Conservation (phyloP, 35 echinoderm and acorn worm genomes). For the Hemicentrotus pulcherrimus region DNA sequence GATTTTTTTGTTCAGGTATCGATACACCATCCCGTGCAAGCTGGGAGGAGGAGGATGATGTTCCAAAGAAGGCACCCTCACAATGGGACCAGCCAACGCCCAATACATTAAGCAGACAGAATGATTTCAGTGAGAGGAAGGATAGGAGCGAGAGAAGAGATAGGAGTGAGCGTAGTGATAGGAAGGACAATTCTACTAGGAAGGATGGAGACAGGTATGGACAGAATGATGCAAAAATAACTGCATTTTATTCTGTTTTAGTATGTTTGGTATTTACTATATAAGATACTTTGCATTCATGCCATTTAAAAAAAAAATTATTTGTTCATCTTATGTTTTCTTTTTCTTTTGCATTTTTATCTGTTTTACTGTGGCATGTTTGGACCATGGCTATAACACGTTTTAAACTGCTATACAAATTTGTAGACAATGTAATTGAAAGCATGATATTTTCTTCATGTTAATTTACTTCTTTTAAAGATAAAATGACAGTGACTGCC, state of each 20-base stretch:
- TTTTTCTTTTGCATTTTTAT: too few relatives aligned
- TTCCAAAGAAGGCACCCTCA: slow-evolving; percentile 60
- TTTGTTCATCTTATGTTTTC: too few relatives aligned
- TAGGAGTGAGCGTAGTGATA: slow-evolving; percentile 50
- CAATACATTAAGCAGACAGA: not conserved
- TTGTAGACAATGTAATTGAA: too few relatives aligned
- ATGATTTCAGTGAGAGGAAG: slow-evolving; percentile 40
- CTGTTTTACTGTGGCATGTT: too few relatives aligned
- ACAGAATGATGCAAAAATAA: not conserved
- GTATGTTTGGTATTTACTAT: not conserved
- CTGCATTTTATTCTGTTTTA: not conserved
- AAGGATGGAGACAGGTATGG: slow-evolving; percentile 29
- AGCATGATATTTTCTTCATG: too few relatives aligned
- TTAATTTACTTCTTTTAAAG: too few relatives aligned
- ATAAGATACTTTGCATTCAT: not conserved
- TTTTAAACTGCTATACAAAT: too few relatives aligned
- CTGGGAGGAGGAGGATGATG: slow-evolving; percentile 93
- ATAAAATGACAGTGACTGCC: too few relatives aligned
- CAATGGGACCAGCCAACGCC: slow-evolving; percentile 83
- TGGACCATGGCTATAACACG: too few relatives aligned
- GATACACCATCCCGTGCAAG: slow-evolving; percentile 86
- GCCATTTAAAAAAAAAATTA: too few relatives aligned
- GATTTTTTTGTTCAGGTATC: slow-evolving; percentile 56
- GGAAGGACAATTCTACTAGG: not conserved
- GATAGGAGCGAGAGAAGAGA: slow-evolving; percentile 52